Conservation (phyloP, 2,113 vertebrate species). For the Calonectris borealis region DNA sequence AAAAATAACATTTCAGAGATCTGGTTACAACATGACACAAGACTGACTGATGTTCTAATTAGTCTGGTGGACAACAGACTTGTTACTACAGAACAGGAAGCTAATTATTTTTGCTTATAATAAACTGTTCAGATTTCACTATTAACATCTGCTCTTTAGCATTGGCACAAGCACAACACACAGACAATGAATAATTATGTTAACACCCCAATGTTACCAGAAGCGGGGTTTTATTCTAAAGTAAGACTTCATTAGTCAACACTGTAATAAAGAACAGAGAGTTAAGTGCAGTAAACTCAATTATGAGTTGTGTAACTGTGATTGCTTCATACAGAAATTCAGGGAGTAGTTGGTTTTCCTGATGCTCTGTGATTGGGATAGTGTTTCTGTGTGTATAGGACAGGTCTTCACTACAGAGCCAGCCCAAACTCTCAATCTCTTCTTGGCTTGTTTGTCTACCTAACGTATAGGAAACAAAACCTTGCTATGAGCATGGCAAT, state of each 20-base stretch:
- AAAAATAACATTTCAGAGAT: constrained; percentile 25
- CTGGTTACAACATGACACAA: constrained; percentile 18
- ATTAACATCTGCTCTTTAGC: constrained; percentile 27
- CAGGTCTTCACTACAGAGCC: neutral
- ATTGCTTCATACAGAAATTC: constrained; percentile 32
- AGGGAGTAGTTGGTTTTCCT: neutral
- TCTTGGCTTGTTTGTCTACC: neutral
- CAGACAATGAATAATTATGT: constrained; percentile 27
- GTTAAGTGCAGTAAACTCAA: neutral
- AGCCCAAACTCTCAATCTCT: neutral
- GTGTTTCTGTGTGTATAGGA: neutral
- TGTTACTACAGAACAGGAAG: constrained; percentile 52
- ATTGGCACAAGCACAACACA: constrained; percentile 6
- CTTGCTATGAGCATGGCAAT: neutral
- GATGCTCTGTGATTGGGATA: neutral
- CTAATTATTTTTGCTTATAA: constrained; percentile 43
- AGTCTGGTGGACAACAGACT: constrained; percentile 30
- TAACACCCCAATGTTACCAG: constrained; percentile 14
- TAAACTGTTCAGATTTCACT: constrained; percentile 41
- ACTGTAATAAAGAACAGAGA: constrained; percentile 20
- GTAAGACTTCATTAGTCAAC: constrained; percentile 26
- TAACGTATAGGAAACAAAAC: neutral
- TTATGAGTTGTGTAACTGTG: constrained; percentile 25
- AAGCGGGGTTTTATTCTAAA: neutral
- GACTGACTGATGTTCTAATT: constrained; percentile 28